A percentile compares a stretch with the other conserved stretches of the same genome.
These are phyloP conservation scores for Pemphigus obesinymphae DNA, from an alignment of 1,140 invertebrate species.

Conservation along the genomic window DNA sequence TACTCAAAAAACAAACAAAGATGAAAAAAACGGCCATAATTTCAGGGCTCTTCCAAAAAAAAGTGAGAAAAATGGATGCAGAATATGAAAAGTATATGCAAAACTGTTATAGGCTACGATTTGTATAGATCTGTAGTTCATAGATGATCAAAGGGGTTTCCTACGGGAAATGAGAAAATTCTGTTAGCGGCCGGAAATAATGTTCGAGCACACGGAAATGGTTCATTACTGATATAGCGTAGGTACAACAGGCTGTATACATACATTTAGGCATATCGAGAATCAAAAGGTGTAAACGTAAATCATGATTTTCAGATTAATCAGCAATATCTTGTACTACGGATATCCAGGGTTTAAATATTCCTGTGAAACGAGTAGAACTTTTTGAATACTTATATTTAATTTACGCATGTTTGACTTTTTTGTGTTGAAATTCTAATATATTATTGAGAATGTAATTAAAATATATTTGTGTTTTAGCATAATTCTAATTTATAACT, in stretches of 20 bases:
- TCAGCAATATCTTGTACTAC: background rate
- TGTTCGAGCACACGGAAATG: slow-evolving; percentile 28
- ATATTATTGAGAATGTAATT: background rate
- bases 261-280: background rate
- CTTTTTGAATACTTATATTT: background rate
- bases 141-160: slow-evolving; percentile 4
- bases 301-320: background rate
- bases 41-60: too few species aligned
- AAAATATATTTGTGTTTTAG: background rate
- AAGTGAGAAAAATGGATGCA: background rate
- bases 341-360: background rate
- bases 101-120: background rate
- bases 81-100: background rate
- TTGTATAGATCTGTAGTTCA: slow-evolving; percentile 9
- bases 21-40: too few species aligned
- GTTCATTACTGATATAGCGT: slow-evolving; percentile 5
- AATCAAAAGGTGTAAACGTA: slow-evolving; percentile 15
- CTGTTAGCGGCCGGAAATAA: slow-evolving; percentile 31
- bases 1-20: too few species aligned
- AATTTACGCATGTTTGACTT: background rate
- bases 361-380: background rate
- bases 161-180: slow-evolving; percentile 36
- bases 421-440: background rate
- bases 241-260: background rate
- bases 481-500: background rate